Evolutionary conservation across 1,140 invertebrate species (phyloP).

Genomic region (Pinna nobilis): DNA sequence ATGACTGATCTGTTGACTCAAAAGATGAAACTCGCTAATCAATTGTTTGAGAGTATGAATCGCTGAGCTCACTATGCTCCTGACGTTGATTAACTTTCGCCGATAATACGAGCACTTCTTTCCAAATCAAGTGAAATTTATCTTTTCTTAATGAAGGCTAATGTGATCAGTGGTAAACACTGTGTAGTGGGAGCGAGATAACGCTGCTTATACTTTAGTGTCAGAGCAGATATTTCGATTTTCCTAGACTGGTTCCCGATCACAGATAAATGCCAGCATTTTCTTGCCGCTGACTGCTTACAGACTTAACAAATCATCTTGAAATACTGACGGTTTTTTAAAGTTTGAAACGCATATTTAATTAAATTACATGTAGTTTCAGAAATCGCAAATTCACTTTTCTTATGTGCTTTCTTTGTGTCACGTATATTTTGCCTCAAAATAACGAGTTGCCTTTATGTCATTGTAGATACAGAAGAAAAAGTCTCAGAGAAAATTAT

Average conservation of each 20-base stretch:
- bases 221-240: background rate
- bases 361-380: background rate
- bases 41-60: background rate
- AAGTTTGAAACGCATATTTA: background rate
- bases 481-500: slow-evolving; percentile 30
- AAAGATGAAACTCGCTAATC: background rate
- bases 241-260: background rate
- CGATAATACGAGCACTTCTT: background rate
- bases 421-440: too few species aligned
- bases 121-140: background rate
- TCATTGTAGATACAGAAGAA: too few species aligned
- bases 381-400: background rate
- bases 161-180: background rate
- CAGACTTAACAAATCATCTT: background rate
- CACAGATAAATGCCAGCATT: background rate
- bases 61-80: background rate
- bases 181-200: too few species aligned
- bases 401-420: too few species aligned
- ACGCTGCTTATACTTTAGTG: too few species aligned
- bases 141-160: background rate
- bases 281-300: background rate
- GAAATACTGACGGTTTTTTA: background rate
- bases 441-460: too few species aligned
- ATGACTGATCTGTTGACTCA: slow-evolving; percentile 12
- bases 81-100: background rate